A percentile compares a stretch with the other conserved stretches of the same genome.
phyloP scores from a whole-genome alignment of 2,113 vertebrate species.

The Catharus bicknelli region DNA sequence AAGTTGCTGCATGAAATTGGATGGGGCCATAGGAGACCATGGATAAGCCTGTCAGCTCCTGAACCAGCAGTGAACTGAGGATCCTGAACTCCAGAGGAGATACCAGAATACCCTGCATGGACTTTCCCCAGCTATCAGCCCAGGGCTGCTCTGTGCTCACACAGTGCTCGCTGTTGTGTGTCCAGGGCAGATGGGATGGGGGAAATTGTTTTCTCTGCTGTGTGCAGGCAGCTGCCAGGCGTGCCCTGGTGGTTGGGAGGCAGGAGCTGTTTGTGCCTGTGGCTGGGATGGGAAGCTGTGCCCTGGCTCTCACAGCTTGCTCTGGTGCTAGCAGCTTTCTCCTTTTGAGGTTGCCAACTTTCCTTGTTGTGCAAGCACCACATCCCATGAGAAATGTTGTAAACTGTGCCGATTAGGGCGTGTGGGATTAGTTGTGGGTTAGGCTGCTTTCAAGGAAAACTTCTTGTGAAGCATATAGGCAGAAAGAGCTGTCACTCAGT shows the following conservation, averaged over 20 bases:
- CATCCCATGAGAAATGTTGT: background rate
- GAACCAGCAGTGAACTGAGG: background rate
- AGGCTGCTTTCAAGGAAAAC: background rate
- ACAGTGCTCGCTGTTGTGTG: fast-evolving
- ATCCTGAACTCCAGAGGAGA: background rate
- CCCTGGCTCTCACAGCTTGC: background rate
- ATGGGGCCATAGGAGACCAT: background rate
- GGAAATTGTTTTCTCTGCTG: background rate
- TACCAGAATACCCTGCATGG: too few relatives aligned
- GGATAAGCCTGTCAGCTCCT: background rate
- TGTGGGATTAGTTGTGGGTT: background rate
- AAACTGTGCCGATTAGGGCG: background rate
- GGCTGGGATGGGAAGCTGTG: background rate
- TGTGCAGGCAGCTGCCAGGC: background rate
- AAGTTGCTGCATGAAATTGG: background rate
- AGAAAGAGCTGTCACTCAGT: background rate
- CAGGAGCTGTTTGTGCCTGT: background rate
- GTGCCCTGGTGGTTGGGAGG: background rate
- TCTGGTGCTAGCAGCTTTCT: background rate
- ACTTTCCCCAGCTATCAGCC: background rate
- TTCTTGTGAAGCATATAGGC: background rate
- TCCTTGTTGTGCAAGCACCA: background rate
- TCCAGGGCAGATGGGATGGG: background rate
- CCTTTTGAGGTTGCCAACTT: background rate
- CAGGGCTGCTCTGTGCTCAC: background rate